Conservation (phyloP, 2,797 vertebrate genomes). For the Psittacula echo region DNA sequence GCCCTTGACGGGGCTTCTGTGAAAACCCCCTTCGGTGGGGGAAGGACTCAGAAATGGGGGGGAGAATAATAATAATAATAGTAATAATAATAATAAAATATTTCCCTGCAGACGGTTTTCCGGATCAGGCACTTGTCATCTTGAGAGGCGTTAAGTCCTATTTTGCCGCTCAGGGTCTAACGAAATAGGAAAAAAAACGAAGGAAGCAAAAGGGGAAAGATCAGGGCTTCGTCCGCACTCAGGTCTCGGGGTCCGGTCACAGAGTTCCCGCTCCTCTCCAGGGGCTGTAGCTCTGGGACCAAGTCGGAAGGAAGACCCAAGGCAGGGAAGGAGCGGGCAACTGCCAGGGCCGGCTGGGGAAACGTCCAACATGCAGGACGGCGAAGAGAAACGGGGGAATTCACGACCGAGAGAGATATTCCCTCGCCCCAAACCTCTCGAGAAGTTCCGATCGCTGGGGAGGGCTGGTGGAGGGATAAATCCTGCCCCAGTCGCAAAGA, state of each 20-base stretch:
- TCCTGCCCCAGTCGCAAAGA: background rate
- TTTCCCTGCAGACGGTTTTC: background rate
- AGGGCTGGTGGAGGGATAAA: fast-evolving
- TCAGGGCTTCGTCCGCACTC: fast-evolving
- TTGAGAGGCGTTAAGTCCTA: fast-evolving
- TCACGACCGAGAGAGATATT: fast-evolving
- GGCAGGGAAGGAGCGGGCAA: background rate
- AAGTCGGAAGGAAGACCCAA: background rate
- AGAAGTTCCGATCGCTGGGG: background rate
- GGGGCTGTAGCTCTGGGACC: background rate
- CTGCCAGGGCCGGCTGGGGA: background rate
- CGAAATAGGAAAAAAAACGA: background rate
- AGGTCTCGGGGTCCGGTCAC: fast-evolving
- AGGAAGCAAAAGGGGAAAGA: background rate
- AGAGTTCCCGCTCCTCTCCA: background rate
- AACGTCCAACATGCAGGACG: background rate
- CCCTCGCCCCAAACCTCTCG: fast-evolving
- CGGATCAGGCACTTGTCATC: background rate
- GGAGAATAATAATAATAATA: background rate
- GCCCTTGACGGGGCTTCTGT: background rate
- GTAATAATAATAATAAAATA: background rate
- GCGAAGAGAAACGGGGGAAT: background rate
- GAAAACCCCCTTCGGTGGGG: background rate
- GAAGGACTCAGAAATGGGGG: background rate
- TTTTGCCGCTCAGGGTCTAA: background rate